Base-by-base conservation (phyloP, 2,888 invertebrate species). In the Ennomos quercinarius region DNA sequence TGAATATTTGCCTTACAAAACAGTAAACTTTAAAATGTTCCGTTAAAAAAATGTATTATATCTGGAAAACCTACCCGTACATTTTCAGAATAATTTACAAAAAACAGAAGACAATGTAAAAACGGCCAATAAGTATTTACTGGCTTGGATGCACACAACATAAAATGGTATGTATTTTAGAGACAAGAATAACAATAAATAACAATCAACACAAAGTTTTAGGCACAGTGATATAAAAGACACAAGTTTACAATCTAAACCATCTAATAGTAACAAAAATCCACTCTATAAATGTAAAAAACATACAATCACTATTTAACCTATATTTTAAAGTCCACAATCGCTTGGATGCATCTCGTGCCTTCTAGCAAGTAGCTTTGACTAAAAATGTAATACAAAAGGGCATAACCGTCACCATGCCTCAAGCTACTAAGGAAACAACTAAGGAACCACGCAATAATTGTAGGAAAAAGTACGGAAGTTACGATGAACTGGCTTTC, bases 321-420 rank as follows among this genome's bases (percentile, higher is more conserved):
- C 63, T 71, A 70, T 44, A 70, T 44, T 60, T 64, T 44, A 69
- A 64, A 66, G 56, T 66, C 76, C 76, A 74, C 78, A 79, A 80
- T 78, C 80, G 80, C 77, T 72, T 76, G 71, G 78, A 79, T 80
- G 76, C 83, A 81, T 66, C 76, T 51, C 68, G 70, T 61, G 65
- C 66, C 60, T 76, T 70, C 62, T 65, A 68, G 68, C 66, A 68
- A 63, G 67, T 73, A 69, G 67, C 61, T 57, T 45, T 59, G 57
- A n/a, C 13, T 46, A 53, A 52, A 50, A 54, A 56, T 54, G 11
- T 47, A 49, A 59, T 61, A 36, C 46, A 56, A 64, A 64, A 73
- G 72, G 77, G 68, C 63, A 64, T 68, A 74, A 80, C 87, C 87
- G 83, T 77, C 87, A 90, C 87, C 91, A 91, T 91, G 90, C 91